A percentile compares a stretch with the other conserved stretches of the same genome.
Evolutionary conservation across 1,140 invertebrate genomes (phyloP).

Genomic region (Bombus confusus): DNA sequence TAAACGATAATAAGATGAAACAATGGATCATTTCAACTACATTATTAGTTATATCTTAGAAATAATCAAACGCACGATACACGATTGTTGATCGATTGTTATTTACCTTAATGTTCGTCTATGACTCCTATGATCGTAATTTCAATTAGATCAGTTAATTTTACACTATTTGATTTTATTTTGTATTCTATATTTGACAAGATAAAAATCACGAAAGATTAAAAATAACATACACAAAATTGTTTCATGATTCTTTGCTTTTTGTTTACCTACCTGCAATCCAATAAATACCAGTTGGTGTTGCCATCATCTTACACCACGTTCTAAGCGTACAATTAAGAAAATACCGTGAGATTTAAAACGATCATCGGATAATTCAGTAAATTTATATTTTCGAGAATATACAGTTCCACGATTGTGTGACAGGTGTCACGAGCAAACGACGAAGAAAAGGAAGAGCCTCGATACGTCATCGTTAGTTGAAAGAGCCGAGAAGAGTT

Average conservation of each 20-base stretch:
- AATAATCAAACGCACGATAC: not conserved
- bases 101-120: too few species aligned
- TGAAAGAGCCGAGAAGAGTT: conserved; percentile 48
- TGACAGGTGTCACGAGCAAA: conserved; percentile 36
- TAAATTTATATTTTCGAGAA: not conserved
- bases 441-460: conserved; percentile 46
- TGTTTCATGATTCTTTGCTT: too few species aligned
- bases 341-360: not conserved
- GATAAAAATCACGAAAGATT: too few species aligned
- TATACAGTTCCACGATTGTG: conserved; percentile 3
- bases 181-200: too few species aligned
- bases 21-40: not conserved
- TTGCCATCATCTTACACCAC: too few species aligned
- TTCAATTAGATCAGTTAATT: too few species aligned
- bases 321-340: not conserved
- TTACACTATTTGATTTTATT: too few species aligned
- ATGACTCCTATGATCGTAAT: too few species aligned
- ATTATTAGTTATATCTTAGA: not conserved
- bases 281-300: not conserved
- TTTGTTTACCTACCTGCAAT: not conserved
- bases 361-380: not conserved
- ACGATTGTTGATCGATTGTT: too few species aligned
- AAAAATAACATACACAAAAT: too few species aligned
- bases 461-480: conserved; percentile 45
- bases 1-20: not conserved